Conservation (phyloP, 2,113 vertebrate species). For the Agapornis roseicollis region DNA sequence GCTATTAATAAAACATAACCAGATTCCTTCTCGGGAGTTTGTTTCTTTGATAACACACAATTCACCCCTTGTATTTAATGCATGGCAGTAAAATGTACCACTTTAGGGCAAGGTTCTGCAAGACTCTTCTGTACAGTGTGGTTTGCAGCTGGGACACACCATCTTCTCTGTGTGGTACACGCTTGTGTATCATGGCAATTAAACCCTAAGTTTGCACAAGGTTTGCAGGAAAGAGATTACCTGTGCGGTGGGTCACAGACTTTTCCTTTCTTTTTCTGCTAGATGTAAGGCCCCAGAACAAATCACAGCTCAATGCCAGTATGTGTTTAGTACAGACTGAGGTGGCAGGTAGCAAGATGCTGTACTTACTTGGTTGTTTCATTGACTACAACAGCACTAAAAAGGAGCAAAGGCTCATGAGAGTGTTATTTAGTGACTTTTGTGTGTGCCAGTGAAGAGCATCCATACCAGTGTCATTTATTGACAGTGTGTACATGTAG, state of each 20-base stretch:
- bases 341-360: accelerated
- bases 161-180: too few species aligned
- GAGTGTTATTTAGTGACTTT: not conserved
- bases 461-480: not conserved
- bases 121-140: not conserved
- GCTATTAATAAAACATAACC: not conserved
- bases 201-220: not conserved
- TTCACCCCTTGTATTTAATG: not conserved
- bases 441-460: not conserved
- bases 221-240: not conserved
- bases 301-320: accelerated
- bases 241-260: accelerated
- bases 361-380: too few species aligned
- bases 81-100: not conserved
- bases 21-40: not conserved
- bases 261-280: not conserved
- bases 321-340: accelerated
- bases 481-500: accelerated
- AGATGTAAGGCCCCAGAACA: accelerated
- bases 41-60: not conserved
- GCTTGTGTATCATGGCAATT: not conserved
- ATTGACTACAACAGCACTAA: too few species aligned
- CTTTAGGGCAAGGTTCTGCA: not conserved
- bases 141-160: not conserved
- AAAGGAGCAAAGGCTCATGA: not conserved